Evolutionary conservation across 2,113 vertebrate species (phyloP).

Genomic region (Microcebus lehilahytsara): DNA sequence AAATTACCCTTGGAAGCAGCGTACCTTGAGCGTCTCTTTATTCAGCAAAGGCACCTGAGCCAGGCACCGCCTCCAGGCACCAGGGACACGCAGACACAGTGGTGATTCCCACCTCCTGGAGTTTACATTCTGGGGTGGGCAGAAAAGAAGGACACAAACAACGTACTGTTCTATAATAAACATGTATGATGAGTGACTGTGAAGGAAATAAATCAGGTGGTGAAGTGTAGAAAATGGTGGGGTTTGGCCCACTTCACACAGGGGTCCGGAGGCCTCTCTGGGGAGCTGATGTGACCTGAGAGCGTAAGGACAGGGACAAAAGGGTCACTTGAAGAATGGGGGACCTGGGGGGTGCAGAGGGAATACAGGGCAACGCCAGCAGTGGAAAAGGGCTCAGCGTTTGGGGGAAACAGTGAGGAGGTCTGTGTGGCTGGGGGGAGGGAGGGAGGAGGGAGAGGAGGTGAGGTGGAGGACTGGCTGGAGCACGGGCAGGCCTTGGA

Average conservation of each 20-base stretch:
- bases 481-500: no score
- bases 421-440: not conserved
- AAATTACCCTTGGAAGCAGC: not conserved
- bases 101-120: no score
- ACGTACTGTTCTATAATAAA: not conserved
- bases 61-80: not conserved
- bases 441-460: not conserved
- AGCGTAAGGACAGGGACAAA: not conserved
- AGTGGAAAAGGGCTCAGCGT: not conserved
- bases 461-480: not conserved
- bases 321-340: not conserved
- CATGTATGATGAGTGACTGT: not conserved
- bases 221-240: not conserved
- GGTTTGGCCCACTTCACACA: not conserved
- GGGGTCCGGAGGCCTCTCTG: not conserved
- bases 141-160: not conserved
- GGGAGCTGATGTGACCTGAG: not conserved
- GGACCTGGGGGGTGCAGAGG: not conserved
- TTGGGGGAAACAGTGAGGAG: not conserved
- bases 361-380: no score
- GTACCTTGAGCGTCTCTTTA: not conserved
- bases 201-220: not conserved
- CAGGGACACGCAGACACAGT: no score
- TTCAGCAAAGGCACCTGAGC: not conserved
- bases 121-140: no score